These are phyloP conservation scores for Cheilosia urbana DNA, from an alignment of 2,888 invertebrate genomes.

Conservation along the genomic window DNA sequence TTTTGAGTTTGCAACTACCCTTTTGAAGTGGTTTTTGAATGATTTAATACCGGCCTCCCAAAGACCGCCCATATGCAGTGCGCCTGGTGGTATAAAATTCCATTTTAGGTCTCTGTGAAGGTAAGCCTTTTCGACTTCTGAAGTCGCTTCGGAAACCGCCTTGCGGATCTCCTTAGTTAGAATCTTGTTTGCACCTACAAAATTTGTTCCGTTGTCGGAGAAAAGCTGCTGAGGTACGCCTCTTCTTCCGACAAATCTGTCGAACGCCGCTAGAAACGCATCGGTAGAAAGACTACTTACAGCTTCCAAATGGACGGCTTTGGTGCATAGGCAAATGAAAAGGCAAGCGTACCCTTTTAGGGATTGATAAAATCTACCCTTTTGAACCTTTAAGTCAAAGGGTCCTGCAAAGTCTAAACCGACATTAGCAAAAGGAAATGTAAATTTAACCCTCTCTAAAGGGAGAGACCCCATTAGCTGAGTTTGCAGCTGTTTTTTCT, in stretches of 20 bases:
- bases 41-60: not conserved
- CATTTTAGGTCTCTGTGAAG: too few species aligned
- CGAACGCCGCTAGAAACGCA: constrained; percentile 47
- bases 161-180: too few species aligned
- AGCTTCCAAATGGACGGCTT: constrained; percentile 48
- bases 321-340: constrained; percentile 55
- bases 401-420: constrained; percentile 66
- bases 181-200: too few species aligned
- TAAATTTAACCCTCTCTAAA: constrained; percentile 46
- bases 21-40: constrained; percentile 13
- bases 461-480: constrained; percentile 59
- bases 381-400: constrained; percentile 38
- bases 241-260: constrained; percentile 46
- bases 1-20: constrained; percentile 17
- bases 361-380: constrained; percentile 23
- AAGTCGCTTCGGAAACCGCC: too few species aligned
- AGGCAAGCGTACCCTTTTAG: constrained; percentile 31
- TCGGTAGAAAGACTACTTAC: constrained; percentile 44
- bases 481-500: constrained; percentile 28
- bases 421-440: constrained; percentile 49
- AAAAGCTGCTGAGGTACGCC: constrained; percentile 36
- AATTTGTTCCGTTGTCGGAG: too few species aligned
- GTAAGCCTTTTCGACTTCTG: too few species aligned
- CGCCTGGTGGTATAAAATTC: too few species aligned
- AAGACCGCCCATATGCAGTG: too few species aligned